Conservation (phyloP, 2,888 invertebrate genomes). For the Xiphydria camelus region DNA sequence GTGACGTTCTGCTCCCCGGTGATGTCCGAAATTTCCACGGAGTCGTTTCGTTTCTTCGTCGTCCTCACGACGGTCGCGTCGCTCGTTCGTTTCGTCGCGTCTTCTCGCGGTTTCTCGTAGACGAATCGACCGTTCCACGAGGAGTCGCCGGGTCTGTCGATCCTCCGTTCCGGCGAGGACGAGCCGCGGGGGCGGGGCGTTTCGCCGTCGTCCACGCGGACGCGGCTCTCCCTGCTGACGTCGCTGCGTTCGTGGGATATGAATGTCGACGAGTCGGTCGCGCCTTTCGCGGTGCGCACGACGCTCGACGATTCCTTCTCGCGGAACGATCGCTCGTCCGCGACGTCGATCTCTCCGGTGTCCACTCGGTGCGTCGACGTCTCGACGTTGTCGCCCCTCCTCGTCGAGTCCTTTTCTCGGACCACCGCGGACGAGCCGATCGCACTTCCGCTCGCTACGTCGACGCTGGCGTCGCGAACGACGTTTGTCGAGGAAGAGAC, state of each 20-base stretch:
- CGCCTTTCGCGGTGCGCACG: constrained; percentile 24
- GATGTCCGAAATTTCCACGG: constrained; percentile 53
- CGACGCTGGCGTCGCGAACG: constrained; percentile 26
- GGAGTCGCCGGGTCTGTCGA: constrained; percentile 55
- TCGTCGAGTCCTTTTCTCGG: too few species aligned
- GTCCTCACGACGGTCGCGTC: constrained; percentile 33
- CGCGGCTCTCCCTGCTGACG: constrained; percentile 10
- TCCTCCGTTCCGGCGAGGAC: constrained; percentile 41
- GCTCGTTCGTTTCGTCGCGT: constrained; percentile 25
- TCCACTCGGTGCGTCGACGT: too few species aligned
- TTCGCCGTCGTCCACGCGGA: constrained; percentile 16
- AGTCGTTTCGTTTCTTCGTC: constrained; percentile 36
- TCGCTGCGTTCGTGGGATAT: constrained; percentile 26
- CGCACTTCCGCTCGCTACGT: constrained; percentile 28
- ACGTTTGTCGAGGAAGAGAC: too few species aligned
- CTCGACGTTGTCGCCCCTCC: too few species aligned
- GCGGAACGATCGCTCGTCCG: too few species aligned
- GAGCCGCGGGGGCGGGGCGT: constrained; percentile 8
- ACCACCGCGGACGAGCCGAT: too few species aligned
- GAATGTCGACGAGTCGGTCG: constrained; percentile 28
- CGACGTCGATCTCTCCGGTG: too few species aligned
- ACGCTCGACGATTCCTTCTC: constrained; percentile 29
- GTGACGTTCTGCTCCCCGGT: constrained; percentile 59
- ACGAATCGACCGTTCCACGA: constrained; percentile 60
- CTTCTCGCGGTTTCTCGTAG: constrained; percentile 45